Evolutionary conservation across 2,113 vertebrate genomes (phyloP).

Genomic region (Rhegmatorhina hoffmannsi): DNA sequence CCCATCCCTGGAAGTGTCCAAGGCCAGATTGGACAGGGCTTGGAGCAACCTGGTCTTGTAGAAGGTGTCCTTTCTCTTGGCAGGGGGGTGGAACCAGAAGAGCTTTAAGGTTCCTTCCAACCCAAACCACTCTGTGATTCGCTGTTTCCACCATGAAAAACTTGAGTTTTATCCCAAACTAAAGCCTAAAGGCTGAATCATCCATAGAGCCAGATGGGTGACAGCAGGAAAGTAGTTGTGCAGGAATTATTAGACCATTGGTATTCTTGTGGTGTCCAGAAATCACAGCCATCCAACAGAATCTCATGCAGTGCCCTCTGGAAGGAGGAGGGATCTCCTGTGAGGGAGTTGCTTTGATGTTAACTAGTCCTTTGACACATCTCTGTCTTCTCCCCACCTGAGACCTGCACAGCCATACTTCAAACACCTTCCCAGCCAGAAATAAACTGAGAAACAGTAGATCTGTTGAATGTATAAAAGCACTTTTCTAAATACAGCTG

Average conservation of each 20-base stretch:
- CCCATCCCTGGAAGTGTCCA: neutral
- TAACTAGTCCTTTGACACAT: neutral
- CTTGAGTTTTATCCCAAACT: neutral
- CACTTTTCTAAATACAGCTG: neutral
- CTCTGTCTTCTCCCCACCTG: neutral
- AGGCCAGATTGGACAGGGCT: neutral
- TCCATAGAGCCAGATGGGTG: neutral
- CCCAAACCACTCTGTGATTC: neutral
- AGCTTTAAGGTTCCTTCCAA: neutral
- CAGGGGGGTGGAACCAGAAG: too few relatives aligned
- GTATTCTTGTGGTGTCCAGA: neutral
- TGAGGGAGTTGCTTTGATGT: conserved; percentile 6
- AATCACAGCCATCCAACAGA: neutral
- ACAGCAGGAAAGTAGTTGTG: neutral
- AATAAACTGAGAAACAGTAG: neutral
- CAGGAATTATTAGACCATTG: neutral
- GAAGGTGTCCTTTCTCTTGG: neutral
- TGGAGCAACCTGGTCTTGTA: neutral
- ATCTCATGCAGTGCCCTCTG: neutral
- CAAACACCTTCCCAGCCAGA: neutral
- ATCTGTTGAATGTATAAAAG: neutral
- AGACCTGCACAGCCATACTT: neutral
- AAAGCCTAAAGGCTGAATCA: neutral
- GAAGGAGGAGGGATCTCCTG: neutral
- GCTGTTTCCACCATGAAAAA: neutral